A percentile compares a stretch with the other conserved stretches of the same genome.
Conservation (phyloP, 2,888 invertebrate genomes). For the Ecliptopera silaceata region DNA sequence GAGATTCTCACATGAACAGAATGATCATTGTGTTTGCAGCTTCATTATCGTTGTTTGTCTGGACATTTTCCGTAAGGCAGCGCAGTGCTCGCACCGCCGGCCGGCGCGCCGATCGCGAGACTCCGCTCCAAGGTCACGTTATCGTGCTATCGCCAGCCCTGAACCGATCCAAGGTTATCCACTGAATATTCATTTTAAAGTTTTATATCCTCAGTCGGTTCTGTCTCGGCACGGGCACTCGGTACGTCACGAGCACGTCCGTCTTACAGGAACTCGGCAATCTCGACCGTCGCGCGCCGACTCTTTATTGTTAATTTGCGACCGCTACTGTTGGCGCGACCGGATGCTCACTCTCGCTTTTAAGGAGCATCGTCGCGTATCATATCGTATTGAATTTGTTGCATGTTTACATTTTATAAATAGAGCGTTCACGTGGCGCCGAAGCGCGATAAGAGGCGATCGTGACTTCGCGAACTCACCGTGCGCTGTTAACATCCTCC, state of each 20-base stretch:
- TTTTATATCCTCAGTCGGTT: conserved; percentile 40
- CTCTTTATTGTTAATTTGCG: conserved; percentile 74
- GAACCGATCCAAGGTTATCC: conserved; percentile 66
- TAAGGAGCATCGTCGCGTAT: conserved; percentile 62
- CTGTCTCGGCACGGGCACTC: conserved; percentile 42
- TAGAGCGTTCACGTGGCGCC: conserved; percentile 81
- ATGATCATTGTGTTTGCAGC: conserved; percentile 59
- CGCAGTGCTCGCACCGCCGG: conserved; percentile 74
- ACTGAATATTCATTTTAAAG: conserved; percentile 47
- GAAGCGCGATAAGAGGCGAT: conserved; percentile 64
- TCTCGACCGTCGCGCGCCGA: conserved; percentile 67
- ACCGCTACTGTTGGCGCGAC: conserved; percentile 53
- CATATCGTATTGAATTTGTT: conserved; percentile 73
- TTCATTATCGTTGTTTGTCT: conserved; percentile 74
- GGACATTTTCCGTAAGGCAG: conserved; percentile 72
- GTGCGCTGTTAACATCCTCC: conserved; percentile 83
- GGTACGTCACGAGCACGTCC: conserved; percentile 54
- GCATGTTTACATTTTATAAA: conserved; percentile 81
- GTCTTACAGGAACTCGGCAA: conserved; percentile 79
- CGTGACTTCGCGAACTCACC: conserved; percentile 70
- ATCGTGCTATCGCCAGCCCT: conserved; percentile 79
- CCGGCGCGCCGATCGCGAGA: conserved; percentile 67
- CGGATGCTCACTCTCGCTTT: conserved; percentile 67
- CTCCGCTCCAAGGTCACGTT: conserved; percentile 78
- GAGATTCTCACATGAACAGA: conserved; percentile 46